phyloP scores from a whole-genome alignment of 2,797 vertebrate species.

The Sylvia borin region DNA sequence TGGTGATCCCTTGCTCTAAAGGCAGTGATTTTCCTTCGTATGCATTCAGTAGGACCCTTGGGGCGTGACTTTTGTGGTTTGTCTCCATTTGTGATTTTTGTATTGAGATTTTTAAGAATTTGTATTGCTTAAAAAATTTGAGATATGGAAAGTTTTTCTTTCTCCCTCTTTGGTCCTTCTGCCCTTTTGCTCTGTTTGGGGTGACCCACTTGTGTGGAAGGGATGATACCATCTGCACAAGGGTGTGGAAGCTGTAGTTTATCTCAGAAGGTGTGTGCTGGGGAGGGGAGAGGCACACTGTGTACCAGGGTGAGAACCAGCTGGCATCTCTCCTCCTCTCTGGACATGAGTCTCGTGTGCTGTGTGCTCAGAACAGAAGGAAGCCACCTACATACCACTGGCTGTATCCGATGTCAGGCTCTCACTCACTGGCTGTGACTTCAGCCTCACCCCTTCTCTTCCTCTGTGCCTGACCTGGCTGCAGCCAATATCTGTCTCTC shows the following conservation, averaged over 20 bases:
- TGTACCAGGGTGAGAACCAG: neutral
- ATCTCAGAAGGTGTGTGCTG: neutral
- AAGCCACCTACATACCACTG: neutral
- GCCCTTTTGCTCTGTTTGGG: neutral
- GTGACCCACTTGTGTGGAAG: neutral
- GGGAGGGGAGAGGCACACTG: neutral
- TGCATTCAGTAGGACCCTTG: neutral
- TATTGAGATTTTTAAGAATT: neutral
- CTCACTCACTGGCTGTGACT: neutral
- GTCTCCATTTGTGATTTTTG: neutral
- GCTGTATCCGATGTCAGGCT: neutral
- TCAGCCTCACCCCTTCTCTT: neutral
- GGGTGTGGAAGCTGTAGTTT: neutral
- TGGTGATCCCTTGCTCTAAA: neutral
- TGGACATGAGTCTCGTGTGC: rapidly evolving
- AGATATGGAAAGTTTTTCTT: neutral
- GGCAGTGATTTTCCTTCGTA: neutral
- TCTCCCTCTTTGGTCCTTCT: neutral
- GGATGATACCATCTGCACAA: neutral
- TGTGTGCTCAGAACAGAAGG: neutral
- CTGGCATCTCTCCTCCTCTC: neutral
- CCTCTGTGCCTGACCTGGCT: neutral
- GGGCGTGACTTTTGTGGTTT: neutral
- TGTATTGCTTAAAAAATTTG: neutral
- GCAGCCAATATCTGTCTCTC: slow-evolving; percentile 44